Base-by-base conservation (phyloP, 2,113 vertebrate genomes). In the Hymenochirus boettgeri region DNA sequence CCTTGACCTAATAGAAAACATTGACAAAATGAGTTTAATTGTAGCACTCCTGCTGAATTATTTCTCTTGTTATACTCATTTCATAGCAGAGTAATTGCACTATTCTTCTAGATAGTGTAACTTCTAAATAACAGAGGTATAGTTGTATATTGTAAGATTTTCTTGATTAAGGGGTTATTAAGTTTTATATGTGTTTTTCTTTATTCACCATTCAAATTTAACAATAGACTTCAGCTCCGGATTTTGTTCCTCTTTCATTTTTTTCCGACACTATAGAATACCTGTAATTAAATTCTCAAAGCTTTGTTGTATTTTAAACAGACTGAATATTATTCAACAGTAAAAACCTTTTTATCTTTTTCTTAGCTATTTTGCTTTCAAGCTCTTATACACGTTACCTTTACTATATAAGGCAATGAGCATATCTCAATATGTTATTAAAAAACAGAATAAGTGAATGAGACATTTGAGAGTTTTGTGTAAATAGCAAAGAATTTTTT, bases 161-260 rank as follows among this genome's bases (percentile, higher is more conserved):
- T 45, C 57, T 24, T 53, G 65, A 60, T 69, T 67, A 67, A 59
- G 56, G 46, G 33, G 47, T 47, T 60, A 69, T 69, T 69, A 60
- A 18, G 33, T 52, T 42, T 53, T 18, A 45, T 60, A 26, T 69
- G 55, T 60, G 51, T 69, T 35, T 59, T 52, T 18, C 23, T 45
- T 18, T 24, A 69, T 52, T 69, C 47, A 69, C 15, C 18, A 69
- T 59, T 69, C 47, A 69, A 27, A 69, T 42, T 35, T 39, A 69
- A 69, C 56, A 67, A 67, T 52, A 48, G 59, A 53, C 12, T 31
- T 52, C 47, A 23, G 23, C 19, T 35, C 45, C 12, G 19, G 35
- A 39, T 19, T 33, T 51, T 27, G 3, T 48, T 51, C 24, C 29
- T 11, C 11, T 18, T 58, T 58, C 47, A 29, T 60, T 67, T 60